Base-by-base conservation (phyloP, 2,113 vertebrate genomes). In the Sitta europaea region DNA sequence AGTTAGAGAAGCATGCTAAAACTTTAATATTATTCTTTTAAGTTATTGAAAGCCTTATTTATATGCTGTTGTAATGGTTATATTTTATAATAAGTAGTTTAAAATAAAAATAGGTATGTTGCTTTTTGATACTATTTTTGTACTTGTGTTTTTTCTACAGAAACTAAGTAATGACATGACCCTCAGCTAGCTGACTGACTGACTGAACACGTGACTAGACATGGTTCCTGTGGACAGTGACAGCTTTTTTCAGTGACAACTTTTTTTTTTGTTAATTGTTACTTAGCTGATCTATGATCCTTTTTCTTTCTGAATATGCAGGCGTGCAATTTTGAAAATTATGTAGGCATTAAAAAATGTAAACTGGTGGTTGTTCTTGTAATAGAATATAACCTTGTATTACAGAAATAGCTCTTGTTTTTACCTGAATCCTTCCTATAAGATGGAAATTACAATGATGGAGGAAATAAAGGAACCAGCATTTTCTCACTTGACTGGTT, bases 111-210 rank as follows among this genome's bases (percentile, higher is more conserved):
- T 67, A 90, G 8, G 2, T 95, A 94, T 36, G 40, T 96, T 93
- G 91, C 86, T 89, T 96, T 95, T 95, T 97, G 93, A 97, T 94
- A 86, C 97, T 94, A 91, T 98, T 98, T 97, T 98, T 97, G 97
- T 98, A 88, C 97, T 97, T 98, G 95, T 98, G 97, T 97, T 98
- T 97, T 98, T 98, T 98, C 98, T 98, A 88, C 98, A 98, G 97
- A 98, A 97, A 98, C 98, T 98, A 98, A 96, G 72, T 97, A 98
- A 94, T 98, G 97, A 98, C 98, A 95, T 98, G 98, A 96, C 95
- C 97, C 76, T 98, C 97, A 98, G 97, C 97, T 98, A 38, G 14
- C 96, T 96, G 94, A 96, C 94, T 96, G 98, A 97, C 97, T 98
- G 98, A 98, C 98, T 98, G 98, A 98, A 96, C 97, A 97, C 95